Base-by-base conservation (phyloP, 2,797 vertebrate genomes). In the Kryptopterus vitreolus region DNA sequence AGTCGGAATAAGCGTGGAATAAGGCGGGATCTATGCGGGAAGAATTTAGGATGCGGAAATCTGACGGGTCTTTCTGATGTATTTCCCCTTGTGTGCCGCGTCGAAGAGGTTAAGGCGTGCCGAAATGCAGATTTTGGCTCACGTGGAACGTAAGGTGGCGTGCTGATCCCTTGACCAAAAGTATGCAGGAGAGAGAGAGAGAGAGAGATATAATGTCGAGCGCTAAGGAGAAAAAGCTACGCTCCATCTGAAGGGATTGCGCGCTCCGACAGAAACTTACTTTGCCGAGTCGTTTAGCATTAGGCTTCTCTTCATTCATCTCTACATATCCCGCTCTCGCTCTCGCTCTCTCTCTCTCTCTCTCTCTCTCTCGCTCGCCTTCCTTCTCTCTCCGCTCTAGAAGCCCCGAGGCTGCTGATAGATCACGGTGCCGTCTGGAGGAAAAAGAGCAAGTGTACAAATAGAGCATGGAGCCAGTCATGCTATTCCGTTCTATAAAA, bases 361-460 rank as follows among this genome's bases (percentile, higher is more conserved):
- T 77, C 76, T 81, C 75, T 81, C 76, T 78, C 80, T 74, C 73
- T 82, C 70, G 77, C 66, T 83, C 76, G 76, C 53, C n/a, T n/a
- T 78, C 80, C 77, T 73, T 82, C 70, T 74, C 66, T 83, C 76
- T 74, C 53, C 78, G 26, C 1, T 16, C 38, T 75, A 69, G 18
- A 71, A 79, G 63, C 71, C 85, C 53, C 70, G 62, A 62, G 76
- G 81, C 75, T 82, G 3, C 6, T 84, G 80, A 88, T 79, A 85
- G 80, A 85, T 87, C n/a, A 85, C 58, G 20, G 65, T 84, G 85
- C 52, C 79, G 72, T 82, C 71, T 66, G 58, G 43, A 79, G 80
- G 66, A 82, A 85, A n/a, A 79, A 26, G 80, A 85, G 83, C 69
- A 78, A 83, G 85, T 72, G 24, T 77, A 80, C 38, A 50, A 16